phyloP scores from a whole-genome alignment of 2,113 vertebrate genomes.

The Tupaia chinensis region DNA sequence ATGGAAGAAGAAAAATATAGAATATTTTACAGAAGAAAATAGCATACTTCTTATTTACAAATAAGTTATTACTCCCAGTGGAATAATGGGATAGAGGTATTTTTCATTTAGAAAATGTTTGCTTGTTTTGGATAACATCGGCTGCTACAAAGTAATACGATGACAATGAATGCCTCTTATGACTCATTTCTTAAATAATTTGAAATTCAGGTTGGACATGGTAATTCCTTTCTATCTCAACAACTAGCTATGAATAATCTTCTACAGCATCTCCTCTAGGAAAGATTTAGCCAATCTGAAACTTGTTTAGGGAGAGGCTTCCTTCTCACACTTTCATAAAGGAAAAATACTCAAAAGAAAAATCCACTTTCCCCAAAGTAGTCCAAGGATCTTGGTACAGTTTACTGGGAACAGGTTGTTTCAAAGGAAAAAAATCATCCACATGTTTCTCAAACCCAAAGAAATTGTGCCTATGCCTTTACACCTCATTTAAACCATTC shows the following conservation, averaged over 20 bases:
- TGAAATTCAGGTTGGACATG: neutral
- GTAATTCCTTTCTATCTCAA: neutral
- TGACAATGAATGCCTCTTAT: neutral
- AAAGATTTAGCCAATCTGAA: neutral
- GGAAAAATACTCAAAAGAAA: neutral
- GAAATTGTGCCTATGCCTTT: accelerated
- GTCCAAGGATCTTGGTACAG: neutral
- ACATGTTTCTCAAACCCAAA: accelerated
- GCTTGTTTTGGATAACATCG: neutral
- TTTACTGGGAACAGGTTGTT: neutral
- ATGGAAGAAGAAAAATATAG: neutral
- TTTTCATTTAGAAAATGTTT: conserved; percentile 22
- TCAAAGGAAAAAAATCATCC: accelerated
- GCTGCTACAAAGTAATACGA: neutral
- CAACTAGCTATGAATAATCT: neutral
- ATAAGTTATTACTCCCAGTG: neutral
- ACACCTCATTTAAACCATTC: accelerated
- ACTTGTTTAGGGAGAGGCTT: too few relatives aligned
- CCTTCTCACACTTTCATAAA: too few relatives aligned
- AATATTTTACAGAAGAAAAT: neutral
- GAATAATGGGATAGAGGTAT: neutral
- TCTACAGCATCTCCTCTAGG: neutral
- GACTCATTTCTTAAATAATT: neutral
- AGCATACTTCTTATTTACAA: neutral
- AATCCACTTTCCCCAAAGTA: neutral